Base-by-base conservation (phyloP, 1,140 invertebrate species). In the Elymnias hypermnestra region DNA sequence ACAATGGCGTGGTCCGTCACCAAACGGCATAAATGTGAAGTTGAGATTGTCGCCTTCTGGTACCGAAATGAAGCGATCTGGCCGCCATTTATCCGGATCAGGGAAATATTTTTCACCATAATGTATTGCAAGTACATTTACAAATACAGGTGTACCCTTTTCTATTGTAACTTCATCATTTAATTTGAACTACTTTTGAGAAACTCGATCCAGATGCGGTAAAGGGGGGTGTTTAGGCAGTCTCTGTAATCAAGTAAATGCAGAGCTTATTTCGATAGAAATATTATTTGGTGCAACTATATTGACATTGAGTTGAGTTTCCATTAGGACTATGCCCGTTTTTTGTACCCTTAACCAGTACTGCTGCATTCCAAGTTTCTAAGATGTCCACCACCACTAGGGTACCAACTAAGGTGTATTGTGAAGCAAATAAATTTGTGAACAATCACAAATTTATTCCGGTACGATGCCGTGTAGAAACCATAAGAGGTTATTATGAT, bases 11-110 rank as follows among this genome's bases (percentile, higher is more conserved):
- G 92, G 91, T 6, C 94, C 94, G 31, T 91, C 89, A 1, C 93
- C 94, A 58, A 96, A 96, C 0, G 94, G 93, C 19, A 94, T 66
- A 68, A 90, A 95, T 0, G 89, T 84, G 86, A 90, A 33, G 71
- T 87, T 33, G 22, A 56, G 36, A 64, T 77, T 50, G 36, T 70
- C 53, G 33, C 68, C 72, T 12, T 83, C 86, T 23, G 87, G 75
- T 29, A 87, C 76, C 1, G 88, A 65, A 17, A 71, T 83, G 52
- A 92, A 92, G 50, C 92, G 85, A 57, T 93, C 90, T 0, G 93
- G 93, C 53, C 88, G 73, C 66, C 90, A 94, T 19, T 70, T 60
- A 5, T 92, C 77, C 0, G 93, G 93, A 50, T 94, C 87, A 0
- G 90, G 89, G 69, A 87, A 94, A 47, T 89, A 86, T 51, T 91